Percentiles rank a stretch among this genome's conserved stretches.
Evolutionary conservation across 2,113 vertebrate species (phyloP).

Genomic region (Pavo muticus): DNA sequence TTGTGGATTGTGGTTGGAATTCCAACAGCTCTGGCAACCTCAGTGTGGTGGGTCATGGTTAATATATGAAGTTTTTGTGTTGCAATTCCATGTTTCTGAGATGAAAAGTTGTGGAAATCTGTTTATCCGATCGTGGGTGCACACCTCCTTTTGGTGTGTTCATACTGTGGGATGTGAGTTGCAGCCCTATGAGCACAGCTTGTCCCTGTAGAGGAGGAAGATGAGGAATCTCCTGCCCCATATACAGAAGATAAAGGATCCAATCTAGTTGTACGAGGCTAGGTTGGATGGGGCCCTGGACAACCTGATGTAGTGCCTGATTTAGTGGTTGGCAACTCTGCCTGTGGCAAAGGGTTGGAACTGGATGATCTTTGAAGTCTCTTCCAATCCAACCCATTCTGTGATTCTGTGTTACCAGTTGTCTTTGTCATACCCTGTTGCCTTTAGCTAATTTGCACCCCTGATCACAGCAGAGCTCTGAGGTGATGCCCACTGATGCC

Average conservation of each 20-base stretch:
- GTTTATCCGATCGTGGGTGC: rapidly evolving
- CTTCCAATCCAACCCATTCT: no score
- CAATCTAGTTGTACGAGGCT: not conserved
- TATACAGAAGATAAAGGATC: not conserved
- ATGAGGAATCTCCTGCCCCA: not conserved
- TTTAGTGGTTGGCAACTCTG: no score
- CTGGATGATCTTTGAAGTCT: no score
- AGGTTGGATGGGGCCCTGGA: no score
- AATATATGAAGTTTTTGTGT: rapidly evolving
- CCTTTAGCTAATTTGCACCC: not conserved
- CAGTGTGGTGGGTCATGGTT: not conserved
- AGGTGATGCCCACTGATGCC: rapidly evolving
- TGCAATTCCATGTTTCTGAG: not conserved
- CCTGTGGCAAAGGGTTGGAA: no score
- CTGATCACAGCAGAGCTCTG: not conserved
- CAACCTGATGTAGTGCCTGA: no score
- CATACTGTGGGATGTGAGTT: not conserved
- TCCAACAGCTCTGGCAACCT: not conserved
- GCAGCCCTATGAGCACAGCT: not conserved
- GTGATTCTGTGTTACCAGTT: no score
- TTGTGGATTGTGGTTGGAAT: not conserved
- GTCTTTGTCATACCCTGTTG: not conserved
- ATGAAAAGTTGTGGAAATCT: not conserved
- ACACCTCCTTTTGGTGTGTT: not conserved
- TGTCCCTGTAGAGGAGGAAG: rapidly evolving